A percentile compares a stretch with the other conserved stretches of the same genome.
Conservation (phyloP, 2,888 invertebrate genomes). For the Saturnia japonica region DNA sequence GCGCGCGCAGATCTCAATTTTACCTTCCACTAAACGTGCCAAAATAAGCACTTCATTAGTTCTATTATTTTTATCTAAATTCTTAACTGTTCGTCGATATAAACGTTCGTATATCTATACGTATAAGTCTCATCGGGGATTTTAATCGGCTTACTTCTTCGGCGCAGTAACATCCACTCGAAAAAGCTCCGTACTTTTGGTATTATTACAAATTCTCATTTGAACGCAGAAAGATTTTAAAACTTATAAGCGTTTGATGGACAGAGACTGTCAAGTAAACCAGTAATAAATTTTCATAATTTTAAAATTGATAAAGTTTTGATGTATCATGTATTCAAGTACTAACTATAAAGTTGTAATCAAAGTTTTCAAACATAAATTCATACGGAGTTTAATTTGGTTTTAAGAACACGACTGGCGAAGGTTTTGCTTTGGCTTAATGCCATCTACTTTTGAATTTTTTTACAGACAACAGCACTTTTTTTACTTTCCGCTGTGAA, state of each 20-base stretch:
- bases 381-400: too few relatives aligned
- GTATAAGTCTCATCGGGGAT: constrained; percentile 61
- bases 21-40: too few relatives aligned
- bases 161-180: constrained; percentile 58
- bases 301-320: constrained; percentile 12
- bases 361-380: too few relatives aligned
- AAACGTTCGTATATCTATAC: constrained; percentile 32
- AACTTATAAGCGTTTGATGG: constrained; percentile 26
- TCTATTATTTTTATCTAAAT: background rate
- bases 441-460: background rate
- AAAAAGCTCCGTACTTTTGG: constrained; percentile 58
- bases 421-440: background rate
- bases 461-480: background rate
- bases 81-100: background rate
- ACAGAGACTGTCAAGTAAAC: background rate
- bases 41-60: too few relatives aligned
- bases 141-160: constrained; percentile 75
- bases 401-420: too few relatives aligned
- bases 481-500: too few relatives aligned
- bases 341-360: too few relatives aligned
- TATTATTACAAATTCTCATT: constrained; percentile 51
- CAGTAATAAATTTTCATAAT: background rate
- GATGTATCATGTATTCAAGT: background rate
- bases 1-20: too few relatives aligned
- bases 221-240: constrained; percentile 34